These are phyloP conservation scores for Cecidostiba fungosa DNA, from an alignment of 2,888 invertebrate species.

Conservation along the genomic window DNA sequence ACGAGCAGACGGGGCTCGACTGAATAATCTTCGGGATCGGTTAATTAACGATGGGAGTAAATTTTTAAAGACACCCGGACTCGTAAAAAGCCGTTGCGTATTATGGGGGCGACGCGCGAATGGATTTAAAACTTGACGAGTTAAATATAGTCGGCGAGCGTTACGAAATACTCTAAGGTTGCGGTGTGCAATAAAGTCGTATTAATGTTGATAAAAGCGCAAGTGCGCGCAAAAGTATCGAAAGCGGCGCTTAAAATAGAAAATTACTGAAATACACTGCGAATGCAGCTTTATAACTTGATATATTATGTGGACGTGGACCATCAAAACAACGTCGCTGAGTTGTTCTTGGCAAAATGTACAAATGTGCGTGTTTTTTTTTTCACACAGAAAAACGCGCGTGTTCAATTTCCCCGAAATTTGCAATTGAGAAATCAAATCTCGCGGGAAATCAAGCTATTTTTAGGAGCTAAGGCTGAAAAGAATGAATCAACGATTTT, in stretches of 20 bases:
- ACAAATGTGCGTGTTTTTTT: constrained; percentile 6
- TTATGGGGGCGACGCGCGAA: background rate
- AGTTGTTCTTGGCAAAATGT: constrained; percentile 49
- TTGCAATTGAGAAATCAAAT: constrained; percentile 34
- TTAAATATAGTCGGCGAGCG: background rate
- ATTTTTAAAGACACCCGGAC: background rate
- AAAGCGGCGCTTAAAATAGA: constrained; percentile 4
- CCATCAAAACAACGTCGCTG: constrained; percentile 33
- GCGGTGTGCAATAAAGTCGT: no score
- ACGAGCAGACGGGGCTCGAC: background rate
- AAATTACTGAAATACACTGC: constrained; percentile 13
- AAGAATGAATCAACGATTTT: constrained; percentile 38
- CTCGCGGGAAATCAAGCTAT: constrained; percentile 28
- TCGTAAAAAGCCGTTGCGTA: background rate
- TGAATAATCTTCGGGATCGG: background rate
- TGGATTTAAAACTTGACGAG: background rate
- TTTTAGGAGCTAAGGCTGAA: constrained; percentile 3
- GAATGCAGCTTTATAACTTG: constrained; percentile 43
- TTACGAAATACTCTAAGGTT: background rate
- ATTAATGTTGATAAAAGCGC: constrained; percentile 6
- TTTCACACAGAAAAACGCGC: background rate
- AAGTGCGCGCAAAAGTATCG: background rate
- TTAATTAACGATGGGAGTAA: background rate
- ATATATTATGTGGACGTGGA: background rate
- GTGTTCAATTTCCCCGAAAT: constrained; percentile 22